Base-by-base conservation (phyloP, 2,888 invertebrate genomes). In the Dendrolimus houi region DNA sequence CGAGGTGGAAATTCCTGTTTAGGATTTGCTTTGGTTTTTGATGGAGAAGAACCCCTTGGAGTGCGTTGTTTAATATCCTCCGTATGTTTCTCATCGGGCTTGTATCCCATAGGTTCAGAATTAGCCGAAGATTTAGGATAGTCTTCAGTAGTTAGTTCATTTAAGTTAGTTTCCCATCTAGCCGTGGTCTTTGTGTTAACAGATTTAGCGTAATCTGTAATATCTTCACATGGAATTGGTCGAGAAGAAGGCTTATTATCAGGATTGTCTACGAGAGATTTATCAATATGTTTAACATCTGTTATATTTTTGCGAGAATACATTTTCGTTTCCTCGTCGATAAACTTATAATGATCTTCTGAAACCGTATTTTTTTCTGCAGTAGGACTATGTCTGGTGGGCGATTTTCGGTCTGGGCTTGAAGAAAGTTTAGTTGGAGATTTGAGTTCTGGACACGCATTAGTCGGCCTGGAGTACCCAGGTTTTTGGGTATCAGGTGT, bases 261-360 rank as follows among this genome's bases (percentile, higher is more conserved):
- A 12, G 58, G 64, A 55, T 63, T 64, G 54, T 68, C 72, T n/a
- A 64, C 61, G 53, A 59, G 60, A 41, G 62, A 59, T 8, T 56
- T 55, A 47, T 47, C 47, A 12, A 6, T 47, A 10, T 47, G 47
- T 47, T 64, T 62, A 14, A 57, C 59, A 17, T 73, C 62, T 58
- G 66, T 66, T 60, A 68, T 71, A 55, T 77, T 12, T 47, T 10
- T 12, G 47, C 12, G 75, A 41, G 78, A 75, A 56, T 81, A 82
- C 73, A 77, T 76, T 74, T 87, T 87, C 52, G 85, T 86, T 77
- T 88, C 87, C 67, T 86, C 87, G 53, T 86, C 85, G 55, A 87
- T 77, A 60, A 86, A 86, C 63, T 74, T 83, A 57, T 85, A 83
- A 60, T 86, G 81, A 57, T 87, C 81, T 65, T 85, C 73, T 59